Evolutionary conservation across 2,113 vertebrate species (phyloP), one percentile per base, ranked within the genome.

Genomic region (Apteryx mantelli): DNA sequence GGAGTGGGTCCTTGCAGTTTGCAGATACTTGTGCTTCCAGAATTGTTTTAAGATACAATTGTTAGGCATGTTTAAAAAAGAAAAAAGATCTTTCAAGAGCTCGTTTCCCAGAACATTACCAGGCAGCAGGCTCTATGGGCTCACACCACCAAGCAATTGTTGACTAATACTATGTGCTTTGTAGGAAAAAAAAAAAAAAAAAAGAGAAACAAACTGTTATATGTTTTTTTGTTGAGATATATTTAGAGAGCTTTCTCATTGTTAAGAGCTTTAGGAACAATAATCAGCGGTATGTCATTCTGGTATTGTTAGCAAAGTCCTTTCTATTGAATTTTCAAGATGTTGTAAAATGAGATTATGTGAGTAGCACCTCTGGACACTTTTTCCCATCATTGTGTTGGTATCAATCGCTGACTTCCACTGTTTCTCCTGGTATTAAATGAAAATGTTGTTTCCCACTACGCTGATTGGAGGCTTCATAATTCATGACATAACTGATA

Each of bases 371-470:
- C 98, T 98, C 98, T 98, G 97, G 98, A 98, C 98, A 98, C 98
- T 98, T 98, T 98, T 98, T 98, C 98, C 98, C 98, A 98, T 98
- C 98, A 98, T 98, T 98, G 98, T 98, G 98, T 98, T 98, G 98
- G 98, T 98, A 98, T 98, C 98, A 98, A 98, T 98, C 97, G 96
- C 97, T 97, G 97, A 98, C 98, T 98, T 98, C 98, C 98, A 98
- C 98, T 98, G 98, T 98, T 98, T 98, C 98, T 98, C 98, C 94
- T 95, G 97, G 97, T 97, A 98, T 98, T 98, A 98, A 98, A 98
- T 98, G 98, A 98, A 98, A 98, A 98, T 92, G 83, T 96, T 97
- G 95, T 98, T 98, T 98, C 98, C 98, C 98, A 98, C 98, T 98
- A 97, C 81, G 92, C 97, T 98, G 97, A 98, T 98, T 98, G 98